These are phyloP conservation scores for Erannis defoliaria DNA, from an alignment of 2,888 invertebrate genomes.

Conservation along the genomic window DNA sequence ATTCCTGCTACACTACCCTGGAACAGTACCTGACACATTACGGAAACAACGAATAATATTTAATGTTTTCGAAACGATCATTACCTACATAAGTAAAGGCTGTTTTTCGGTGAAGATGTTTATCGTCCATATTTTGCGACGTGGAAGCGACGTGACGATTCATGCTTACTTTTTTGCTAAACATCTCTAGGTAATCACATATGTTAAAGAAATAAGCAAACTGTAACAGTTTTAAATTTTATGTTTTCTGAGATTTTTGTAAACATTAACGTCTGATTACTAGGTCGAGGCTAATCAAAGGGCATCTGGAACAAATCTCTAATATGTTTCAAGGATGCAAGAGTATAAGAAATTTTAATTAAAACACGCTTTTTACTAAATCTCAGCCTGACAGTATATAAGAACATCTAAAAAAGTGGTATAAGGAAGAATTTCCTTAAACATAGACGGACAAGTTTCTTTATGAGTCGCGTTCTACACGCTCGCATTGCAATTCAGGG, in stretches of 20 bases:
- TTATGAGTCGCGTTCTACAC: constrained; percentile 35
- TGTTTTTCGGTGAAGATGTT: constrained; percentile 1
- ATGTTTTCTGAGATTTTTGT: constrained; percentile 29
- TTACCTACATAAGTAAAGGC: constrained; percentile 25
- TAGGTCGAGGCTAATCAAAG: constrained; percentile 60
- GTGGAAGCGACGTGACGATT: background rate
- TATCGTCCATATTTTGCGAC: background rate
- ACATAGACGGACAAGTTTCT: constrained; percentile 14
- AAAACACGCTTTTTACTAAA: background rate
- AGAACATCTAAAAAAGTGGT: constrained; percentile 3
- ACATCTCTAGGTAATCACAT: too few relatives aligned
- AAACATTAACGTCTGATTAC: constrained; percentile 47
- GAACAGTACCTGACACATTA: constrained; percentile 58
- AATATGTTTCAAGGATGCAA: constrained; percentile 47
- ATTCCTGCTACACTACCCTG: constrained; percentile 73
- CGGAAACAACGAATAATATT: constrained; percentile 47
- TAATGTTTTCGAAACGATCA: constrained; percentile 40
- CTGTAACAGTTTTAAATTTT: constrained; percentile 24
- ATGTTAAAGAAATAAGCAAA: constrained; percentile 28
- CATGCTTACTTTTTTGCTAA: background rate
- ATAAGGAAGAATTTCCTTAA: constrained; percentile 15
- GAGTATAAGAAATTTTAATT: background rate
- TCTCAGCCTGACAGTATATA: constrained; percentile 2
- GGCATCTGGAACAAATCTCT: constrained; percentile 49
- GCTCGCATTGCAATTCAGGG: constrained; percentile 72